Evolutionary conservation across 2,113 vertebrate genomes (phyloP).

Genomic region (Protobothrops mucrosquamatus): DNA sequence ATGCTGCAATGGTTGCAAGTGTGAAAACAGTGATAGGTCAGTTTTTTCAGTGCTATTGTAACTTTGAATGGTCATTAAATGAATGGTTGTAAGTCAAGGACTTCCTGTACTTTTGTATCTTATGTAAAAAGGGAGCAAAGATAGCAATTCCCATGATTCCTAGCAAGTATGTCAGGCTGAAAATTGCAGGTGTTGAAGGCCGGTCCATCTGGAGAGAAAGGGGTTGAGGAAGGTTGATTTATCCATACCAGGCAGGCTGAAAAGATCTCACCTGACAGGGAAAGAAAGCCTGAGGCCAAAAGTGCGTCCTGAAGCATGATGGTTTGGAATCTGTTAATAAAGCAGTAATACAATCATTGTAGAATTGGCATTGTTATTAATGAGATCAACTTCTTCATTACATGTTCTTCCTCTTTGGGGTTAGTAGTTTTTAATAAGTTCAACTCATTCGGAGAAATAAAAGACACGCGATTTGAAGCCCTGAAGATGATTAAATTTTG

Average conservation of each 20-base stretch:
- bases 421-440: constrained; percentile 20
- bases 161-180: background rate
- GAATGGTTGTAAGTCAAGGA: background rate
- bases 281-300: constrained; percentile 3
- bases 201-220: background rate
- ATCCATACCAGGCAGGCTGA: background rate
- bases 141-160: background rate
- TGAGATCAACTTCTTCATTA: background rate
- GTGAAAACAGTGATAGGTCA: background rate
- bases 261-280: constrained; percentile 3
- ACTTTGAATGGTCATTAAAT: background rate
- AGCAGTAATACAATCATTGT: background rate
- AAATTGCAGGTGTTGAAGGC: background rate
- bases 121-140: background rate
- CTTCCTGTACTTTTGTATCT: background rate
- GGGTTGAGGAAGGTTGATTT: background rate
- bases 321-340: constrained; percentile 17
- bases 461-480: background rate
- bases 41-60: background rate
- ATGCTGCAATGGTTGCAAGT: background rate
- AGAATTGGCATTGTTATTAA: background rate
- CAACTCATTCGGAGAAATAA: constrained; percentile 2
- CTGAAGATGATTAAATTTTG: constrained; percentile 23
- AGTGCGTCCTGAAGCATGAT: constrained; percentile 4
- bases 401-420: background rate